Evolutionary conservation across 2,888 invertebrate species (phyloP), one percentile per base, ranked within the genome.

Genomic region (Pterobdella sp.): DNA sequence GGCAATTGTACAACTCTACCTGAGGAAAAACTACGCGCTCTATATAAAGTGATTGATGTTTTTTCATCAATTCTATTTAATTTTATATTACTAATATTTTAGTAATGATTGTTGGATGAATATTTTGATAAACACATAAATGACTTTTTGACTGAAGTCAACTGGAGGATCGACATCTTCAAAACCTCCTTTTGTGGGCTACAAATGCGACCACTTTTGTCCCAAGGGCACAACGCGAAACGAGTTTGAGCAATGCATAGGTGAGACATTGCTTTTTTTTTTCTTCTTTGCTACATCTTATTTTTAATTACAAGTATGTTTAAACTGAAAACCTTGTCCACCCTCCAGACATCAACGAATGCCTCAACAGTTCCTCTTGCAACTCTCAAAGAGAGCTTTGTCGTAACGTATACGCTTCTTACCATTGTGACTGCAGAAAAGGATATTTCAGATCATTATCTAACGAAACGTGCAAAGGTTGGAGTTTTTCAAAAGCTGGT

Each of bases 401-500:
- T 52, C 3, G 1, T 18, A 69, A 69, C 31, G n/a, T 37, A 26
- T 37, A 36, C 1, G 32, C 26, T 31, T 52, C 52, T n/a, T 69
- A 31, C 34, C 31, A 52, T 22, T 69, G 69, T 49, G 49, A 49
- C 29, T 69, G 69, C 49, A 42, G 34, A 1, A 22, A 1, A 31
- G 69, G 69, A 26, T 69, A 31, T 34, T 22, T 29, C 18, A 42
- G 22, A 37, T 42, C 52, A 49, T 26, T n/a, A 37, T 14, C 29
- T 22, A 69, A n/a, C 32, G n/a, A 26, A 14, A 37, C 69, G 0
- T 69, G 69, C 34, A 31, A 49, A 36, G 69, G 69, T 52, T 29
- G 31, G 29, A 31, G 37, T 10, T 10, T 32, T 26, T 42, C 49
- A 7, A 14, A 7, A 42, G 7, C 49, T 22, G 7, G 10, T 42